Evolutionary conservation across 2,113 vertebrate species (phyloP), one percentile per base, ranked within the genome.

Genomic region (Alouatta palliata): DNA sequence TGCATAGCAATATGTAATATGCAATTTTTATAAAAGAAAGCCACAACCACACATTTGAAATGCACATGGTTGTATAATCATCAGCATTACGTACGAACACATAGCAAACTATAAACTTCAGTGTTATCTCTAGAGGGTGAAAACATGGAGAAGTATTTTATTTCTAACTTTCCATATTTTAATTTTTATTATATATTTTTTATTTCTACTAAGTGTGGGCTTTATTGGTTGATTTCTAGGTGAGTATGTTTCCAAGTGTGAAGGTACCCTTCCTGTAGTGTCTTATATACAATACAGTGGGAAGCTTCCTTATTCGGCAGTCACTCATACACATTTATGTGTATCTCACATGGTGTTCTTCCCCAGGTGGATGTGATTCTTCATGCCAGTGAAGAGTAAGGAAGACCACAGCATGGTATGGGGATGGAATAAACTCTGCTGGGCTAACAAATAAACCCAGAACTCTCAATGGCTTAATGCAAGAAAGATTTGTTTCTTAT

Each of bases 21-120:
- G 35, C n/a, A 80, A 52, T 90, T 83, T 75, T 95, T 77, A 20
- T 95, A 54, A 93, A 95, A 92, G 54, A 92, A 89, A 86, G n/a
- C 56, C 43, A 66, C 21, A 77, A 47, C 11, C 37, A 70, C n/a
- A 47, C 5, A 61, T 47, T 40, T 84, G 21, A 45, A 47, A 84
- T 16, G 58, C 14, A 30, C 30, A 3, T 35, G 11, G 35, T 79
- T 82, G 54, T 45, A 37, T 90, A 32, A 89, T 61, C 30, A 52
- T 66, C 37, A 56, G 83, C 35, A 58, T 86, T 75, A 37, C 66
- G 35, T 76, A 71, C 73, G 86, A 56, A 37, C 40, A 83, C 4
- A 73, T 5, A 87, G 54, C 52, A 87, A 87, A 77, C 23, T 61
- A 43, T 80, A 70, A 96, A 73, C 21, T 37, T 93, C 83, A 47